Conservation (phyloP, 1,140 invertebrate genomes). For the Adoxophyes honmai region DNA sequence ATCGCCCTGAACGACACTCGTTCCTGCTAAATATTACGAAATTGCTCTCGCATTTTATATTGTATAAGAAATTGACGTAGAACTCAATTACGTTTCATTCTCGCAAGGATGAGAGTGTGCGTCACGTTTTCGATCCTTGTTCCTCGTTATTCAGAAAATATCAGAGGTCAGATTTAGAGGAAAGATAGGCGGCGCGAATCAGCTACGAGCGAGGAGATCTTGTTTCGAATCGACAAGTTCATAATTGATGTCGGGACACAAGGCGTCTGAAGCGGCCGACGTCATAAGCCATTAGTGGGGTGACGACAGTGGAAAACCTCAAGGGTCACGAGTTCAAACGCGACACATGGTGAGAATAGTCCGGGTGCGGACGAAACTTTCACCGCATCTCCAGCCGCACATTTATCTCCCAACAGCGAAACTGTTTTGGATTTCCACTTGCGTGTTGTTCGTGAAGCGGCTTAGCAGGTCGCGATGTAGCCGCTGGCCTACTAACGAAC, state of each 20-base stretch:
- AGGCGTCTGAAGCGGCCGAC: slow-evolving; percentile 26
- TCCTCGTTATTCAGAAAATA: background rate
- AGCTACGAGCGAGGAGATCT: background rate
- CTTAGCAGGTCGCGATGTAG: background rate
- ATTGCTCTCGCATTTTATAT: background rate
- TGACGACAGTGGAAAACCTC: slow-evolving; percentile 47
- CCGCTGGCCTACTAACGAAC: no score
- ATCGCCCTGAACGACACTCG: no score
- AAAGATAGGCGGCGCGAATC: background rate
- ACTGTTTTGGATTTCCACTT: slow-evolving; percentile 35
- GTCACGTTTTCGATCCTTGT: background rate
- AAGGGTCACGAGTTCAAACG: slow-evolving; percentile 43
- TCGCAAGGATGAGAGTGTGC: background rate
- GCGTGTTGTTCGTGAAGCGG: slow-evolving; percentile 7
- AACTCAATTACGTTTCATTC: slow-evolving; percentile 2
- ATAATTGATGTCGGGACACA: slow-evolving; percentile 31
- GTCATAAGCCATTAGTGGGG: slow-evolving; percentile 42
- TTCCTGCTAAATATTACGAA: background rate
- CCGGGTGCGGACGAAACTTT: slow-evolving; percentile 39
- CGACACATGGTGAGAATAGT: slow-evolving; percentile 47
- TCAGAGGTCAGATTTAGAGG: background rate
- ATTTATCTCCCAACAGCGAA: slow-evolving; percentile 47
- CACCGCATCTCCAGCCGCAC: slow-evolving; percentile 37
- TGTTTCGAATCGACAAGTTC: slow-evolving; percentile 34
- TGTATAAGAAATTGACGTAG: slow-evolving; percentile 3